Evolutionary conservation across 1,140 invertebrate species (phyloP).

Genomic region (Ridgeia piscesae): DNA sequence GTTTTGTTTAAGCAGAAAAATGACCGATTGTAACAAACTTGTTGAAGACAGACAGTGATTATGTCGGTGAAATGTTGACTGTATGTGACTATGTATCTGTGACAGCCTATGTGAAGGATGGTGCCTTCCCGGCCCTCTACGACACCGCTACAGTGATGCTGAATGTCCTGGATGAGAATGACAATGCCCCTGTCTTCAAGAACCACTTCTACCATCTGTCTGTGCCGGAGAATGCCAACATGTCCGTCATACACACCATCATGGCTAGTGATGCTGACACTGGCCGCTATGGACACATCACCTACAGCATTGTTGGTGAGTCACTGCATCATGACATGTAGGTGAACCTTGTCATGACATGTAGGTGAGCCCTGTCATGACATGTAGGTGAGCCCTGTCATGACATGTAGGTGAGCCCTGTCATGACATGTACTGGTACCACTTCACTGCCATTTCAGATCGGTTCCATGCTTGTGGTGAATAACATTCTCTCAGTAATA

Average conservation of each 20-base stretch:
- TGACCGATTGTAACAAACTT: too few species aligned
- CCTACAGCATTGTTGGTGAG: slow-evolving; percentile 36
- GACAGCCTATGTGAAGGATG: slow-evolving; percentile 49
- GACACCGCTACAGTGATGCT: slow-evolving; percentile 61
- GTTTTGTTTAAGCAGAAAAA: too few species aligned
- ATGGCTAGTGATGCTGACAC: slow-evolving; percentile 42
- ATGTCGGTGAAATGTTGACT: too few species aligned
- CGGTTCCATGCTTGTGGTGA: too few species aligned
- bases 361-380: too few species aligned
- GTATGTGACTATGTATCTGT: background rate
- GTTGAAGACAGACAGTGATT: too few species aligned
- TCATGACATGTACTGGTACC: too few species aligned
- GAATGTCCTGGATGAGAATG: slow-evolving; percentile 88
- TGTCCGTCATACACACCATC: slow-evolving; percentile 33
- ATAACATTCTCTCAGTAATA: too few species aligned
- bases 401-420: too few species aligned
- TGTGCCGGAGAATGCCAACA: slow-evolving; percentile 69
- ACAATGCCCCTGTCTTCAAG: slow-evolving; percentile 80
- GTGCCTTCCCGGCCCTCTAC: slow-evolving; percentile 48
- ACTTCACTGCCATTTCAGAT: too few species aligned
- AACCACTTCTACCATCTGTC: slow-evolving; percentile 57
- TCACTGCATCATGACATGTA: background rate
- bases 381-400: slow-evolving; percentile 23
- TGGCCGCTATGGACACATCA: slow-evolving; percentile 48
- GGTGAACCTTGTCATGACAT: too few species aligned